Evolutionary conservation across 2,113 vertebrate genomes (phyloP), one percentile per base, ranked within the genome.

Genomic region (Pseudopipra pipra): DNA sequence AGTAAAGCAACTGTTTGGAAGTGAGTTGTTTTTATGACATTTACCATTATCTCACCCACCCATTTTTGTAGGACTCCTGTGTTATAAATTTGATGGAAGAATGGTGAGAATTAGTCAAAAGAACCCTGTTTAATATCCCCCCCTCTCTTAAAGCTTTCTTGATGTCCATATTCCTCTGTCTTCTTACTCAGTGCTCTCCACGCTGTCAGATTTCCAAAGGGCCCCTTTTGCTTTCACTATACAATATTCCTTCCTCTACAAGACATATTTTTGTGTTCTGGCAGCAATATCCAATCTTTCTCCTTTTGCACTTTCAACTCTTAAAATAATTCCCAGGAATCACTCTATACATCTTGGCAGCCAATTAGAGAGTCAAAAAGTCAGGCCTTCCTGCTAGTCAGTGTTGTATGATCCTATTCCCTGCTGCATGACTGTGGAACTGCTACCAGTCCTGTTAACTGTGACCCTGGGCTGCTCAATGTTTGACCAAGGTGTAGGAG

Each of bases 291-390:
- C 16, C 16, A 78, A 51, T 43, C 37, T 39, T 87, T 75, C 5
- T 55, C 3, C 20, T 71, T 67, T 41, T 12, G 2, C 7, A 15
- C 20, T 72, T 90, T 67, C 17, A 63, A 14, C 21, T 10, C 14
- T 24, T 24, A 33, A 58, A 66, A 20, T 21, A 66, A 54, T 46
- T 67, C n/a, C 14, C 22, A 51, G 16, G 9, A 67, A 43, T 71
- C 3, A 0, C 9, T 44, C 13, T 51, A 1, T 43, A 9, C 23
- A 43, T 8, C 33, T 55, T 76, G 1, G 39, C 11, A 44, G 15
- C 33, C 47, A 59, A 19, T 8, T 23, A 39, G 35, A 54, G 20
- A 75, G 12, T 39, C 21, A 39, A 31, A 39, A 78, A 68, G 35
- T 22, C 62, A 85, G 35, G 11, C 4, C 52, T 5, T 75, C 39